Base-by-base conservation (phyloP, 2,888 invertebrate species). In the Liopterus haemorrhoidalis region DNA sequence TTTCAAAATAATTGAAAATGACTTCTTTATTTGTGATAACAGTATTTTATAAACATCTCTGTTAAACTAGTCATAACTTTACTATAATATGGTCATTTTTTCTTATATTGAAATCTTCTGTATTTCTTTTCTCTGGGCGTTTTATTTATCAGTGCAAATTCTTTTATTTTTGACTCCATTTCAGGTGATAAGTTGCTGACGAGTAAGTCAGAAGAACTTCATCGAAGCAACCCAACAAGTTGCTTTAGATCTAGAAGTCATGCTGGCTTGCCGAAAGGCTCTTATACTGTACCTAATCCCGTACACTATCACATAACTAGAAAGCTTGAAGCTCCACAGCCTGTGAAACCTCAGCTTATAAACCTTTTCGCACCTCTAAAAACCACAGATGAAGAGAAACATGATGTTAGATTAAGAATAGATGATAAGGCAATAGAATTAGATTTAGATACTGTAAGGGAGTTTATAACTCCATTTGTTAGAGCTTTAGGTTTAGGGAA, bases 231-330 rank as follows among this genome's bases (percentile, higher is more conserved):
- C 9, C 14, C 36, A 14, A 28, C 38, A 40, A 42, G 38, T n/a
- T 53, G 38, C 38, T 68, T 67, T 56, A 62, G 69, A 53, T 66
- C 68, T 20, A 54, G 60, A 46, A 65, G 59, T 55, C 62, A 61
- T 52, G 58, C 61, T 36, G 68, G 68, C 25, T 58, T 66, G 28
- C 69, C 68, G 5, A 63, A 62, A 44, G 69, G 68, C 33, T 65
- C 68, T 4, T 69, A 65, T 52, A 36, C 52, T 33, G 49, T 60
- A 9, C 68, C 68, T 35, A 68, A 68, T 50, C 69, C 69, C 28
- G 55, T 54, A 21, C 69, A 69, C 50, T 69, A 61, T 57, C 69
- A 69, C 51, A 57, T 67, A 48, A 66, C 57, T 11, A 64, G 56
- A 32, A 51, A 58, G 38, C 58, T 52, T 22, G 52, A 61, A 37